Base-by-base conservation (phyloP, 2,888 invertebrate genomes). In the Nomada goodeniana region DNA sequence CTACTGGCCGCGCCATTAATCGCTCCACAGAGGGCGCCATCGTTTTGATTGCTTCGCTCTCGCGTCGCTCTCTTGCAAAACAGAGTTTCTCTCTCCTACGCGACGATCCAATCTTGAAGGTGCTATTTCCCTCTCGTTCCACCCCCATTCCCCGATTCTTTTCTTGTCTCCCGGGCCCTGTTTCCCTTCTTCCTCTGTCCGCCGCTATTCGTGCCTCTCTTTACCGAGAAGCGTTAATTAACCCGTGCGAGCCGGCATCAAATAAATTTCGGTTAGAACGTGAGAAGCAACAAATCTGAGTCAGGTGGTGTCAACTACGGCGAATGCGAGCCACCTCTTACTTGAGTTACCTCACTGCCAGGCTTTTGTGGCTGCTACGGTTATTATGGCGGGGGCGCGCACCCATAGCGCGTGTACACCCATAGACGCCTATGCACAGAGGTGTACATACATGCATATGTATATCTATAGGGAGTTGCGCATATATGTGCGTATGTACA, bases 221-320 rank as follows among this genome's bases (percentile, higher is more conserved):
- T 71, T 60, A 67, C 71, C 76, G 80, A 69, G 72, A 75, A 75
- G 91, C 90, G 92, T 92, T 92, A 92, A 92, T 92, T 92, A 92
- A 92, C 90, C 92, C 90, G 88, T 89, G 90, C 89, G 89, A 88
- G 86, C 89, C 90, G 87, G 91, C 91, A 92, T 92, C 92, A 93
- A 93, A 93, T 93, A 93, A 93, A 93, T 93, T 92, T 93, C 90
- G 92, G 92, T 93, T 93, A 93, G 92, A 93, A 92, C 91, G 93
- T 93, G 93, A 93, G 93, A 93, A 93, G 93, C 93, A 92, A 92
- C 93, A 93, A 93, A 93, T 93, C 93, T 92, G 93, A 93, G 93
- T 93, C 93, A 92, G 93, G 90, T 91, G 93, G 92, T 92, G 93
- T 93, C 92, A 92, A 92, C 92, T 91, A 88, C 86, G 89, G 89